These are phyloP conservation scores for Rhopalosiphum maidis DNA, from an alignment of 1,140 invertebrate genomes.

Conservation along the genomic window DNA sequence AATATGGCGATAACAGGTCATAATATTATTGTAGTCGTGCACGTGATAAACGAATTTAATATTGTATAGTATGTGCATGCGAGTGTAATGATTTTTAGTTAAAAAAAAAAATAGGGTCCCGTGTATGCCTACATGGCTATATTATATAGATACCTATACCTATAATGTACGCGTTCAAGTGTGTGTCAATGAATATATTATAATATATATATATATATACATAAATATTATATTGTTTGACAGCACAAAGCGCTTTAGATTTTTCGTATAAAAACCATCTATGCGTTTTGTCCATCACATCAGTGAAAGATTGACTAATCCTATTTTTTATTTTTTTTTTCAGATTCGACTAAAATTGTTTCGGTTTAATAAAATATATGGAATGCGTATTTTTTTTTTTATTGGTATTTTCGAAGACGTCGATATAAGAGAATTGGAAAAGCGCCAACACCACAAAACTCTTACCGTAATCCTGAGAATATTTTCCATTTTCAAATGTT, in stretches of 20 bases:
- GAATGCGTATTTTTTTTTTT: not conserved
- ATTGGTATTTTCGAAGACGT: not conserved
- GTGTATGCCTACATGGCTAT: not conserved
- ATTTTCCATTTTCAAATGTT: not conserved
- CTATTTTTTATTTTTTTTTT: not conserved
- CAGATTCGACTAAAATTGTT: not conserved
- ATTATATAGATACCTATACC: not conserved
- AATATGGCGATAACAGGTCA: not conserved
- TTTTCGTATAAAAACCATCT: not conserved
- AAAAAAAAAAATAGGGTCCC: not conserved
- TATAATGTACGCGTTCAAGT: not conserved
- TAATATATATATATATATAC: too few relatives aligned
- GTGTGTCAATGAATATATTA: not conserved
- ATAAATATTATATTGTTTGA: not conserved
- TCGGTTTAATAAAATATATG: not conserved
- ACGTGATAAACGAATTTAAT: constrained; percentile 20
- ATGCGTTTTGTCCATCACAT: not conserved
- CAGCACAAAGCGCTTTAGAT: constrained; percentile 30
- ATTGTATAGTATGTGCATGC: not conserved
- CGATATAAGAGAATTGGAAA: not conserved
- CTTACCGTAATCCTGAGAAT: not conserved
- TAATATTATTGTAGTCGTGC: not conserved
- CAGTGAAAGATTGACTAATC: not conserved
- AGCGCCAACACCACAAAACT: not conserved
- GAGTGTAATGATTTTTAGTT: not conserved